Conservation (phyloP, 2,113 vertebrate genomes). For the Andinoacara biseriatus region DNA sequence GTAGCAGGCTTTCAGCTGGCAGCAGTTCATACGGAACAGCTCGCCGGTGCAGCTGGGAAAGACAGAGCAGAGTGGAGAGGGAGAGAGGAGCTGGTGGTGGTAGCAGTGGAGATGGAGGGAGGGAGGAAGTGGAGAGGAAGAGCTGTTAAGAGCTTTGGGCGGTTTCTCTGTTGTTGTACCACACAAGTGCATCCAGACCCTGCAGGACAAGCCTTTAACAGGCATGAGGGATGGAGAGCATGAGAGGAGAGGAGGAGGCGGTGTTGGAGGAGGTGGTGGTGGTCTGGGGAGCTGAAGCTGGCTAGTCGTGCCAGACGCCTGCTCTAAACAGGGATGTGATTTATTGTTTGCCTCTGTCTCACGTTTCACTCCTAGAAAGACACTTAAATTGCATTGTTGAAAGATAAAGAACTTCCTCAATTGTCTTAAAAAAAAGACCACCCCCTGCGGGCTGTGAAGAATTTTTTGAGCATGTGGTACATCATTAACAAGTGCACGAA, state of each 20-base stretch:
- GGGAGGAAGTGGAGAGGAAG: constrained; percentile 76
- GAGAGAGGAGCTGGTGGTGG: constrained; percentile 69
- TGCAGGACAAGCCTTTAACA: constrained; percentile 83
- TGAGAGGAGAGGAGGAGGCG: constrained; percentile 68
- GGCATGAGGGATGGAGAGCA: constrained; percentile 79
- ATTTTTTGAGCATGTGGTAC: constrained; percentile 47
- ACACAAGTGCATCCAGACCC: constrained; percentile 84
- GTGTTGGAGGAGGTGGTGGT: constrained; percentile 44
- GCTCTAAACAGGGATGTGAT: constrained; percentile 80
- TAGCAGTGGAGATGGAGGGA: constrained; percentile 68
- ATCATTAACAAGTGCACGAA: constrained; percentile 41
- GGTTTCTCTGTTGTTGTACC: constrained; percentile 84
- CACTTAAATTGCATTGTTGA: constrained; percentile 68
- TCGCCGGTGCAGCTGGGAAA: constrained; percentile 83
- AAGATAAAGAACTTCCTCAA: constrained; percentile 62
- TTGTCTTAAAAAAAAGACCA: constrained; percentile 52
- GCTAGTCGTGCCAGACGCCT: constrained; percentile 75
- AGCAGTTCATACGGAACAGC: constrained; percentile 82
- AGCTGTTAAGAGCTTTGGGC: constrained; percentile 82
- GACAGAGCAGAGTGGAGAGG: constrained; percentile 70
- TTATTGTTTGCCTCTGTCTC: constrained; percentile 75
- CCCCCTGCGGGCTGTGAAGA: constrained; percentile 39
- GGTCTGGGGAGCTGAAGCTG: constrained; percentile 72
- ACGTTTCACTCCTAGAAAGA: constrained; percentile 69
- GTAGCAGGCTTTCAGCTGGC: constrained; percentile 83